Base-by-base conservation (phyloP, 2,113 vertebrate species). In the Manacus vitellinus region DNA sequence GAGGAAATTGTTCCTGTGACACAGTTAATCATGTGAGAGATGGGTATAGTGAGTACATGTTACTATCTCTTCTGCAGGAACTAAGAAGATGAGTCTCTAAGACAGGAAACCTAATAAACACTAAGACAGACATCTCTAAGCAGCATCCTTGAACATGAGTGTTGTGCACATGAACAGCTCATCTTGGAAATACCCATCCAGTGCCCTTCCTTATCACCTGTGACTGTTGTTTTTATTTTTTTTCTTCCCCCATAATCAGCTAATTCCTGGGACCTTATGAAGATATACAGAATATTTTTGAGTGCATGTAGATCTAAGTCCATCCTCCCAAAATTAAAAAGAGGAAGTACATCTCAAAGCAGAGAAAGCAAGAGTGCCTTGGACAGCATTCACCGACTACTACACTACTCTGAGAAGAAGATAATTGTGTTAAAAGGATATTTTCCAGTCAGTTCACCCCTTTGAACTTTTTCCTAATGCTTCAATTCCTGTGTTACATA, bases 381-480 rank as follows among this genome's bases (percentile, higher is more conserved):
- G 33, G 44, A 47, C 30, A 63, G 14, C 20, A 75, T 55, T 43
- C 44, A 72, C 9, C 25, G 12, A 51, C 31, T 80, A 7, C 15
- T 35, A 12, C 7, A 66, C 9, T 46, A 54, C 27, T 31, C 11
- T 4, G 19, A 56, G 49, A 76, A 76, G 28, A 65, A 51, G 7
- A 25, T 13, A 61, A 35, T 10, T 52, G 14, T 25, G 55, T 43
- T 39, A 35, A 61, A 88, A 51, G 4, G 15, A 8, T 37, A 41
- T 61, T 76, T 82, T 84, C 10, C 7, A 61, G 14, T 5, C 0
- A 0, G 27, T 27, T 3, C 14, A 79, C 17, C 21, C 13, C 28
- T 70, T 66, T 47, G 76, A 54, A 71, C 3, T 4, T 86, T 55
- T 62, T 23, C 14, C 35, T 14, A 13, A 24, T 23, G 6, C 22